phyloP scores from a whole-genome alignment of 2,797 vertebrate genomes.

The Clarias platycephalus region DNA sequence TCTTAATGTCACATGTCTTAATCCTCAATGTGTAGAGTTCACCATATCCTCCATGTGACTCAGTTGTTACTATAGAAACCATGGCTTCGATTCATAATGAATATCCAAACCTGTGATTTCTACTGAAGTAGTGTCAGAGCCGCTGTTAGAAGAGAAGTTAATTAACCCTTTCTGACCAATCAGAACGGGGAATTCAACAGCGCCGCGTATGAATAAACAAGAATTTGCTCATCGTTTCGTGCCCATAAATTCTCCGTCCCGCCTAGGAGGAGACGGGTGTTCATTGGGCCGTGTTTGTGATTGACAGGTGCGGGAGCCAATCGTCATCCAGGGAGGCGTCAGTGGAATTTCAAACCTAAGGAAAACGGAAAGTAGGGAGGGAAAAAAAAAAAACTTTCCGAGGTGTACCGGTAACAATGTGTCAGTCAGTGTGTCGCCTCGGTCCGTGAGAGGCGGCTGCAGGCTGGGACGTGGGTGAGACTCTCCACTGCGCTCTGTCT shows the following conservation, averaged over 20 bases:
- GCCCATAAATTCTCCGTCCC: background rate
- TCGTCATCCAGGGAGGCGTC: constrained; percentile 29
- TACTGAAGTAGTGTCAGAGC: background rate
- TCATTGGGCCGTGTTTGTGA: constrained; percentile 30
- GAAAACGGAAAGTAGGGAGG: constrained; percentile 44
- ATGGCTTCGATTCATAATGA: too few relatives aligned
- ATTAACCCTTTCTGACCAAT: background rate
- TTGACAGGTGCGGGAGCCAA: constrained; percentile 40
- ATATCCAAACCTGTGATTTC: constrained; percentile 10
- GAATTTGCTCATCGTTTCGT: background rate
- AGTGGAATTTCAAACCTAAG: constrained; percentile 53
- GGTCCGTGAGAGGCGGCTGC: background rate
- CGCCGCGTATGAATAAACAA: background rate
- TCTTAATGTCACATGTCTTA: background rate
- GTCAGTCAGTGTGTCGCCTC: background rate
- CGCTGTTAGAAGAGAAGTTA: background rate
- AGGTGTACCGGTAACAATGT: constrained; percentile 27
- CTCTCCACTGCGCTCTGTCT: background rate
- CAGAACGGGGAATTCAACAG: background rate
- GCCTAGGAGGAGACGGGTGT: fast-evolving
- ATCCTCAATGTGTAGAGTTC: background rate
- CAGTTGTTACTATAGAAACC: background rate
- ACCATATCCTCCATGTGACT: background rate
- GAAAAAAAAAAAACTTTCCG: constrained; percentile 33
- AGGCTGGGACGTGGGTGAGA: background rate